Conservation (phyloP, 2,888 invertebrate genomes). For the Carabus problematicus region DNA sequence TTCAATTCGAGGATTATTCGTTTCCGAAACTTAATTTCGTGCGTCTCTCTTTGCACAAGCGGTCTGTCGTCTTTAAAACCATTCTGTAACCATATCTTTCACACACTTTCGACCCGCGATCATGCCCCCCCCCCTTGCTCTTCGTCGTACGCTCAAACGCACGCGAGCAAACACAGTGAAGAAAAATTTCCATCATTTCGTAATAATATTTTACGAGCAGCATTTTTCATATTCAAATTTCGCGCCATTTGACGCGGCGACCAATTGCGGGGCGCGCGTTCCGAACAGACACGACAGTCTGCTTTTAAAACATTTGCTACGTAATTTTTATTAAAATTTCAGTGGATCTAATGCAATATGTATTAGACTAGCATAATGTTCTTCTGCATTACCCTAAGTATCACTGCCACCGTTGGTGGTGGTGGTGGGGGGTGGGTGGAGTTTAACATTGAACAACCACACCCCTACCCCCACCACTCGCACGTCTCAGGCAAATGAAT, state of each 20-base stretch:
- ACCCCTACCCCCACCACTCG: no score
- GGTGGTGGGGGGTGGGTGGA: no score
- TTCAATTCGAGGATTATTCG: no score
- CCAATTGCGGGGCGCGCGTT: not conserved
- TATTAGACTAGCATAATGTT: slow-evolving; percentile 4
- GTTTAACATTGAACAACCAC: no score
- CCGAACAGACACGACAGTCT: no score
- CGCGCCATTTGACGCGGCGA: slow-evolving; percentile 5
- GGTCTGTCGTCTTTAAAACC: slow-evolving; percentile 7
- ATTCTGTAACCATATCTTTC: not conserved
- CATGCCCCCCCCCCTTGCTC: not conserved
- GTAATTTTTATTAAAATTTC: slow-evolving; percentile 3
- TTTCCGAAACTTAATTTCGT: not conserved
- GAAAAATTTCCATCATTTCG: slow-evolving; percentile 29
- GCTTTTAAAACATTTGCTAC: no score
- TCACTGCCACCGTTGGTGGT: no score
- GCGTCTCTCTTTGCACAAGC: not conserved
- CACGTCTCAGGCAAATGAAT: no score
- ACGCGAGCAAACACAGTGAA: not conserved
- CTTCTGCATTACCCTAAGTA: not conserved
- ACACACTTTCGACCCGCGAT: not conserved
- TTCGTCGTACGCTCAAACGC: not conserved
- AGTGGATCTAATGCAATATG: slow-evolving; percentile 8
- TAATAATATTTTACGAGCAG: slow-evolving; percentile 33
- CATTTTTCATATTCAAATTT: slow-evolving; percentile 34